Base-by-base conservation (phyloP, 2,888 invertebrate genomes). In the Drosophila incognita region DNA sequence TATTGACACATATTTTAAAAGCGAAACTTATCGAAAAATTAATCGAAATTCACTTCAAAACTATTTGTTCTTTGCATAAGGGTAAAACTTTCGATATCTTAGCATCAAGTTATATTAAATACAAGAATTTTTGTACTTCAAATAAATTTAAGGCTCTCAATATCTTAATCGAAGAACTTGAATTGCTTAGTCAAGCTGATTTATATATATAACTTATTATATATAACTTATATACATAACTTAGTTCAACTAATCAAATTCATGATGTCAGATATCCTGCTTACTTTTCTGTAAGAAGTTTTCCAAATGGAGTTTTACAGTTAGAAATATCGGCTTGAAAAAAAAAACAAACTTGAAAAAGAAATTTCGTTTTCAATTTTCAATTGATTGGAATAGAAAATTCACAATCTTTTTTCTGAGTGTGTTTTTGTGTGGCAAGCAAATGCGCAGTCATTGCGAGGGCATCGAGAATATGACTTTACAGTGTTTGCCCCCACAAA, bases 361-460 rank as follows among this genome's bases (percentile, higher is more conserved):
- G 4, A 7, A 7, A 42, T 13, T 42, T 21, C 1, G 3, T 1
- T 21, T 42, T 42, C 1, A 15, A 46, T 36, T 36, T 15, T 6
- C 5, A 6, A 15, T 42, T 13, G 13, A 42, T 21, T 42, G 21
- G 21, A 42, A 21, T 31, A 31, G 4, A 33, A 27, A 54, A 27
- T 7, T 0, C 27, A 18, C 15, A 49, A 3, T 18, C 27, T 0
- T 29, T 56, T 38, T 36, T n/a, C 3, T n/a, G 10, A 42, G 57
- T 42, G 57, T n/a, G n/a, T 15, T 27, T 49, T 49, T 49, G 10
- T 68, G 65, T 57, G 76, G 69, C 80, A 53, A 72, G 27, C 69
- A 85, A 88, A 60, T 78, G 89, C 82, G 69, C 83, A 84, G 72
- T 74, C 74, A 76, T 46, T 60, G 59, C 56, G 52, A n/a, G n/a